Evolutionary conservation across 2,113 vertebrate species (phyloP), one percentile per base, ranked within the genome.

Genomic region (Nyctibius bracteatus): DNA sequence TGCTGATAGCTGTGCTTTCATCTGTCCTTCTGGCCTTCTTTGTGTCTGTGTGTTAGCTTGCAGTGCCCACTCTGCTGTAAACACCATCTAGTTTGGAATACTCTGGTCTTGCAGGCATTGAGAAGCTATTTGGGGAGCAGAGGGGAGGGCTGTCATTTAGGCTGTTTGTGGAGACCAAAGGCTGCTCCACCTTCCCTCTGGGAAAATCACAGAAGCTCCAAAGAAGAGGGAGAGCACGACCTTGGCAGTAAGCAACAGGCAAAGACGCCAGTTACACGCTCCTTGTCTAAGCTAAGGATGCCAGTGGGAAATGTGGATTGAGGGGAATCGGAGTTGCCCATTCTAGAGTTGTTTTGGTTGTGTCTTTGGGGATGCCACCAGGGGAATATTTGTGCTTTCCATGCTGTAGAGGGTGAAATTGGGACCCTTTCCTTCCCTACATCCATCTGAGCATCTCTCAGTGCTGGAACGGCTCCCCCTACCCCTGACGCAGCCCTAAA

Each of bases 221-320:
- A 88, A 92, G 89, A 94, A 90, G 74, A 94, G 13, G 51, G 83
- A 90, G 83, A 92, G 77, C 81, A 27, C 84, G 74, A 71, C 84
- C 72, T 68, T 94, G 83, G 84, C 46, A 44, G 92, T 85, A 88
- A 93, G 75, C 14, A 39, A 62, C 84, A 84, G 81, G 47, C 54
- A 3, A 77, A 93, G 93, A 77, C 86, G 84, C 91, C 94, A 96
- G 81, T 49, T 87, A 67, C 57, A 49, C 71, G 91, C 43, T 90
- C 85, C 54, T 47, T 57, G 72, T 89, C 72, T 93, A 78, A 78
- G 31, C n/a, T 83, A 75, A 81, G 86, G 31, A 52, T 92, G 84
- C 79, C 78, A 97, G 92, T 63, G 78, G 75, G 46, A 92, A 78
- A 88, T 62, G 81, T 46, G 62, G 23, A 91, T 73, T 87, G 66